Base-by-base conservation (phyloP, 2,113 vertebrate species). In the Phalacrocorax carbo region DNA sequence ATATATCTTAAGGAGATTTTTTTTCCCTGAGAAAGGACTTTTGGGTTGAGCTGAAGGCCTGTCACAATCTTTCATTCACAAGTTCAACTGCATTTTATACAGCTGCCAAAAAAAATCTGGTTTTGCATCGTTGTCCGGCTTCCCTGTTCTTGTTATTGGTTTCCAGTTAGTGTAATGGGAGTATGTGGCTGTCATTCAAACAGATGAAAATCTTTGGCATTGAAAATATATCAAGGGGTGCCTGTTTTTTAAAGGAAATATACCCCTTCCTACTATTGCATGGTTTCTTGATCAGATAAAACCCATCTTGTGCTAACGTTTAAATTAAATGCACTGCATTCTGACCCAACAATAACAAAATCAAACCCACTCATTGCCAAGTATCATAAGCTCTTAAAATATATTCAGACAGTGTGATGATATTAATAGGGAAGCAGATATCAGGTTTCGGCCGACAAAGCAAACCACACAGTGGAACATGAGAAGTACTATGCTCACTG, bases 311-410 rank as follows among this genome's bases (percentile, higher is more conserved):
- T 97, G 96, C 89, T 98, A 97, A 96, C 62, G 32, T 97, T 97
- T 97, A 97, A 96, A 96, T 97, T 89, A 98, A 98, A 95, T 96
- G 96, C 77, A 46, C 91, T 95, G 52, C 62, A 62, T 97, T 97
- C 90, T 88, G 92, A 93, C 97, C 96, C 98, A 98, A 98, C 73
- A 98, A 97, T 95, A 98, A 98, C 97, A 98, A 98, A 97, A 96
- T 94, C 94, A 97, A 96, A 81, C 91, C 78, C 82, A 71, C 66
- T 93, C 86, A 52, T 94, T 97, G 96, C 97, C 54, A 82, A 96
- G 77, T 91, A 83, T 51, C 25, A 80, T 88, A 94, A 97, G 84
- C 91, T 97, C 97, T 97, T 96, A 97, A 98, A 98, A 98, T 96
- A 95, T 92, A 95, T 97, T 94, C 96, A 97, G 96, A 97, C 96